These are phyloP conservation scores for Geococcyx californianus DNA, from an alignment of 2,113 vertebrate species.

Conservation along the genomic window DNA sequence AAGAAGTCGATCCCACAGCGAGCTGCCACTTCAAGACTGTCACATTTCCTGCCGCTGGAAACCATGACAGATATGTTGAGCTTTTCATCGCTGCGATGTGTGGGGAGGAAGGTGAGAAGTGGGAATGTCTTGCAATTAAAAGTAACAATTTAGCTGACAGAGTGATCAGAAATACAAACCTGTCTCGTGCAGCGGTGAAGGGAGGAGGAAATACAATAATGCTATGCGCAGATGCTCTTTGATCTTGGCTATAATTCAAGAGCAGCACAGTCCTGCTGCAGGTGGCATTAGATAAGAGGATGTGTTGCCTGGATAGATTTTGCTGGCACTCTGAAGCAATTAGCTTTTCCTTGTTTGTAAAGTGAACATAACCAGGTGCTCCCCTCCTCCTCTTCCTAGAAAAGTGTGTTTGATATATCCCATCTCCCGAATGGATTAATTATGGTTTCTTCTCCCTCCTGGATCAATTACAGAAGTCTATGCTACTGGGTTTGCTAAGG, in stretches of 20 bases:
- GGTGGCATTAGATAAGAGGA: conserved; percentile 71
- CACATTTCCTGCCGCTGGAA: neutral
- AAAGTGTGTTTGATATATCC: neutral
- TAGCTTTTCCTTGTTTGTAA: conserved; percentile 75
- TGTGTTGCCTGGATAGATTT: conserved; percentile 52
- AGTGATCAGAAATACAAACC: conserved; percentile 38
- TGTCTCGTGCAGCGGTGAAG: neutral
- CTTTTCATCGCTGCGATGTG: neutral
- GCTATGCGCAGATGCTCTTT: conserved; percentile 62
- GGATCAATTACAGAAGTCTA: conserved; percentile 52
- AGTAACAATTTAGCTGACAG: neutral
- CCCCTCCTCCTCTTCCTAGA: neutral
- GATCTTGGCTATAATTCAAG: conserved; percentile 64
- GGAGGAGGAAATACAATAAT: conserved; percentile 6
- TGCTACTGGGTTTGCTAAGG: conserved; percentile 28
- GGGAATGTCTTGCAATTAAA: neutral
- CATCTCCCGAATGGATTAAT: conserved; percentile 50
- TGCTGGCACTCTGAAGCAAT: conserved; percentile 69
- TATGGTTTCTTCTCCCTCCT: conserved; percentile 36
- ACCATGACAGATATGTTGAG: fast-evolving
- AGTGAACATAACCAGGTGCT: conserved; percentile 68
- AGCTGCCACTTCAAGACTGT: neutral
- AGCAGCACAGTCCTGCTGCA: conserved; percentile 19
- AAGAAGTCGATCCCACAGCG: neutral
- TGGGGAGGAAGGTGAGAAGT: neutral